phyloP scores from a whole-genome alignment of 2,888 invertebrate species.

The Drosophila flavopinicola region DNA sequence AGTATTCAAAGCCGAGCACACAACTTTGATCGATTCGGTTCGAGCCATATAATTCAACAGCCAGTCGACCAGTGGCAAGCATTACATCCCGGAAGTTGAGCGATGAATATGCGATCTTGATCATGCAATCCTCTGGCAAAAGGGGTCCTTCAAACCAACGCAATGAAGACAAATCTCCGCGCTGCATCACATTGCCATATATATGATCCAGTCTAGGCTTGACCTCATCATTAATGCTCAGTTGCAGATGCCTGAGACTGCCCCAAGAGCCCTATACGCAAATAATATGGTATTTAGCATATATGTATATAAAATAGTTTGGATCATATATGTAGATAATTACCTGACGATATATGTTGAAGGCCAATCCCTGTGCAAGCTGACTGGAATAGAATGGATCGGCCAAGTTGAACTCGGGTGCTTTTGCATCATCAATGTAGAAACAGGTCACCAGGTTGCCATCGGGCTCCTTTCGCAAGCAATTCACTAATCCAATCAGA shows the following conservation, averaged over 20 bases:
- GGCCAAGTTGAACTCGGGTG: slow-evolving; percentile 88
- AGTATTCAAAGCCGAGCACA: slow-evolving; percentile 89
- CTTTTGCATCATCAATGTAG: slow-evolving; percentile 87
- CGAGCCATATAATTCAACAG: slow-evolving; percentile 91
- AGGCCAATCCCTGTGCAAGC: slow-evolving; percentile 89
- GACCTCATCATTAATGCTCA: slow-evolving; percentile 84
- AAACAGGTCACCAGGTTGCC: slow-evolving; percentile 88
- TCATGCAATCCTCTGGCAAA: slow-evolving; percentile 85
- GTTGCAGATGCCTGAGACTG: slow-evolving; percentile 92
- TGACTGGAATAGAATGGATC: slow-evolving; percentile 88
- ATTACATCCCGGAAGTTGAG: slow-evolving; percentile 98
- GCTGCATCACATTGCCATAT: slow-evolving; percentile 90
- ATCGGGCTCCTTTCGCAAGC: slow-evolving; percentile 92
- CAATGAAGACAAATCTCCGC: slow-evolving; percentile 94
- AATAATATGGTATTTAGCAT: no score
- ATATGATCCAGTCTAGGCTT: slow-evolving; percentile 87
- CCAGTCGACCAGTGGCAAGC: slow-evolving; percentile 95
- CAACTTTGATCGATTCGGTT: slow-evolving; percentile 88
- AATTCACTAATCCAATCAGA: slow-evolving; percentile 94
- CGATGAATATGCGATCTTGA: slow-evolving; percentile 87
- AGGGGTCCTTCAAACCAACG: slow-evolving; percentile 91
- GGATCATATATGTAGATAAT: slow-evolving; percentile 35
- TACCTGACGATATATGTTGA: slow-evolving; percentile 90
- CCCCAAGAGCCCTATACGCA: slow-evolving; percentile 86
- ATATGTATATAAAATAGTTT: not conserved